Conservation (phyloP, 1,140 invertebrate species). For the Megalonaias nervosa region DNA sequence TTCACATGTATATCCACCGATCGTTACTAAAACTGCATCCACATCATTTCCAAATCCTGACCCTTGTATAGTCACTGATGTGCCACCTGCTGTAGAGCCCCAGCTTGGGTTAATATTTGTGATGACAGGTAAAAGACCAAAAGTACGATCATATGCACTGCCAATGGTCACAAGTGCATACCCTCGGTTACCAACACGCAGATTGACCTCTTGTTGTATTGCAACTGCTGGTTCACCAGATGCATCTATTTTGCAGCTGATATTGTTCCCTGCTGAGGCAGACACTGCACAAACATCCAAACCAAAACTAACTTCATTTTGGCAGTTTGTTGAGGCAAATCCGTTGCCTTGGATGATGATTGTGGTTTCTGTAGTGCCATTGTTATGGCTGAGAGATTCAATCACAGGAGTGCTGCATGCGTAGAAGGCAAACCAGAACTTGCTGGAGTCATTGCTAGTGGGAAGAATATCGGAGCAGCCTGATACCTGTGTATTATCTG, state of each 20-base stretch:
- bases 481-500: not conserved
- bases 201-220: constrained; percentile 28
- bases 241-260: constrained; percentile 29
- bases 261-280: not conserved
- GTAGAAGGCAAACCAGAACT: constrained; percentile 49
- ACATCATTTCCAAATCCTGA: constrained; percentile 30
- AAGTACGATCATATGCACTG: constrained; percentile 15
- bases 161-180: constrained; percentile 35
- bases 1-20: constrained; percentile 26
- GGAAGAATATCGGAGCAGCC: constrained; percentile 21
- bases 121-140: constrained; percentile 44
- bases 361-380: constrained; percentile 39
- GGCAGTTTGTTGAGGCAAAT: constrained; percentile 41
- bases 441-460: not conserved
- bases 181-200: constrained; percentile 49
- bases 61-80: constrained; percentile 44
- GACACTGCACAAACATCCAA: constrained; percentile 16
- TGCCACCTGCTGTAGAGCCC: constrained; percentile 47
- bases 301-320: constrained; percentile 47
- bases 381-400: constrained; percentile 29
- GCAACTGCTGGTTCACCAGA: constrained; percentile 30
- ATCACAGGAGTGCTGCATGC: constrained; percentile 47
- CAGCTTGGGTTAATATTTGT: constrained; percentile 27
- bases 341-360: constrained; percentile 46
- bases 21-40: constrained; percentile 15